phyloP scores from a whole-genome alignment of 30 jellyfish, hydroid and myxozoan genomes.

The Catostylus mosaicus region DNA sequence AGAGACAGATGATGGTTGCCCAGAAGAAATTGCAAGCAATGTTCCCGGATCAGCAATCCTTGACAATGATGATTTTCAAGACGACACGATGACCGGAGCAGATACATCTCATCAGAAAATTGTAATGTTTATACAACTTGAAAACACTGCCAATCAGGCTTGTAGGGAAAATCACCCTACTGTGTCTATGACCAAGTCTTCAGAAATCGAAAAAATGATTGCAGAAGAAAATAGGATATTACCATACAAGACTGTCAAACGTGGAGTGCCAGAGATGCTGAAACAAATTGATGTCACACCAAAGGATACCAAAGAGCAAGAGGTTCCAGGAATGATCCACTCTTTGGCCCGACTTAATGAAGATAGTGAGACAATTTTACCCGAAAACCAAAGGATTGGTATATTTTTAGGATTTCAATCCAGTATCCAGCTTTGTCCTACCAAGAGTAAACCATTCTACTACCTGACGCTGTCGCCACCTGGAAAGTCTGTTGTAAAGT shows the following conservation, averaged over 20 bases:
- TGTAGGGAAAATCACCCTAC: slow-evolving; percentile 28
- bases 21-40: slow-evolving; percentile 34
- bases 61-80: slow-evolving; percentile 54
- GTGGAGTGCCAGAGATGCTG: slow-evolving; percentile 32
- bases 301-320: slow-evolving; percentile 26
- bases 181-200: slow-evolving; percentile 19
- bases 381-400: slow-evolving; percentile 49
- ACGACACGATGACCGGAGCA: slow-evolving; percentile 44
- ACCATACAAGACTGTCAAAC: slow-evolving; percentile 24
- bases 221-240: slow-evolving; percentile 30
- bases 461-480: too few species aligned
- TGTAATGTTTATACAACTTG: slow-evolving; percentile 41
- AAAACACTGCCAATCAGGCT: too few species aligned
- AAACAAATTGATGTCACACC: slow-evolving; percentile 32
- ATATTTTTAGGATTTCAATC: slow-evolving; percentile 23
- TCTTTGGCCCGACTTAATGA: slow-evolving; percentile 44
- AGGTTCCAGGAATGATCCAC: slow-evolving; percentile 41
- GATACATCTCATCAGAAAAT: slow-evolving; percentile 56
- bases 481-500: too few species aligned
- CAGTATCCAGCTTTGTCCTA: background rate
- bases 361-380: slow-evolving; percentile 13
- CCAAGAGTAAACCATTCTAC: too few species aligned
- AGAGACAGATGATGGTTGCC: slow-evolving; percentile 43
- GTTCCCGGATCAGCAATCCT: slow-evolving; percentile 46
- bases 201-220: slow-evolving; percentile 22